Evolutionary conservation across 2,888 invertebrate species (phyloP).

Genomic region (Idaea straminata): DNA sequence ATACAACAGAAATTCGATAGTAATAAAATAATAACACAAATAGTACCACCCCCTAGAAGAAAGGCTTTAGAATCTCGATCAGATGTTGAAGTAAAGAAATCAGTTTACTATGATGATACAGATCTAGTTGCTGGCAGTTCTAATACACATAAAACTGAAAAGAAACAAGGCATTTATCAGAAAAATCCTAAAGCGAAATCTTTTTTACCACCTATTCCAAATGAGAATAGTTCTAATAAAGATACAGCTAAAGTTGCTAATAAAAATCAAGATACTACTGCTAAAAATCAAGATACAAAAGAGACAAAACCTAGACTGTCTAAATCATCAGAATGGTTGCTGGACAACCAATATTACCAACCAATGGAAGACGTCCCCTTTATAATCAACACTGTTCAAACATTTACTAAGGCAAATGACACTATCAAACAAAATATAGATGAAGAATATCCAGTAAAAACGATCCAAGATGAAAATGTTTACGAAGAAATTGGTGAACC

Average conservation of each 20-base stretch:
- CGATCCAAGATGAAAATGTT: conserved; percentile 59
- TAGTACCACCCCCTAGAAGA: conserved; percentile 6
- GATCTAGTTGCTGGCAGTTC: conserved; percentile 52
- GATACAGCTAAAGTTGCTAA: conserved; percentile 35
- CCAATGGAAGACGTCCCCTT: conserved; percentile 65
- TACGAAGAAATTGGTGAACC: conserved; percentile 69
- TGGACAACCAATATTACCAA: conserved; percentile 68
- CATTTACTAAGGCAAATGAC: conserved; percentile 32
- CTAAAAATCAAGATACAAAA: neutral
- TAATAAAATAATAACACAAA: neutral
- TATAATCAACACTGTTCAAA: conserved; percentile 54
- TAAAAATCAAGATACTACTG: conserved; percentile 14
- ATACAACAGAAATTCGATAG: conserved; percentile 26
- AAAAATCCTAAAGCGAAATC: conserved; percentile 57
- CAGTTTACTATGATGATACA: conserved; percentile 66
- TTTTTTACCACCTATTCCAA: conserved; percentile 51
- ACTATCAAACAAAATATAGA: conserved; percentile 38
- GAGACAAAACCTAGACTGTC: conserved; percentile 40
- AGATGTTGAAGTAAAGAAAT: conserved; percentile 44
- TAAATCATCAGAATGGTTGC: conserved; percentile 60
- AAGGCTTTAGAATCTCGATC: conserved; percentile 22
- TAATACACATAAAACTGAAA: conserved; percentile 21
- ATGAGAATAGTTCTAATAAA: conserved; percentile 38
- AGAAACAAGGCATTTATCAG: conserved; percentile 46
- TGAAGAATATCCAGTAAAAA: conserved; percentile 29